phyloP scores from a whole-genome alignment of 2,888 invertebrate species.

The Ferdinandea cuprea region DNA sequence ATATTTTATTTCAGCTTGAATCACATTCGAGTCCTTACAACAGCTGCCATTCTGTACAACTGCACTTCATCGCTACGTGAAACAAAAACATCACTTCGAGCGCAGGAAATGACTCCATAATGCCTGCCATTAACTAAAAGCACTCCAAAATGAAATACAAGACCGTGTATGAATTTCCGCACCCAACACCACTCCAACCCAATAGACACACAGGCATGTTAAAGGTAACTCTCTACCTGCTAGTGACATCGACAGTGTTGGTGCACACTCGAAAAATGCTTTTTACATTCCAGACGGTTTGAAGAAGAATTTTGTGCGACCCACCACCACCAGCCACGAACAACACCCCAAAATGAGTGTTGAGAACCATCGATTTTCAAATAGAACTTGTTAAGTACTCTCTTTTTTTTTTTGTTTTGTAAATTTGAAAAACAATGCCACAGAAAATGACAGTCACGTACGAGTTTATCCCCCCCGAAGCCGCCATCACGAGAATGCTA shows the following conservation, averaged over 20 bases:
- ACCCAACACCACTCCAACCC: no score
- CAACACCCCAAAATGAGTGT: neutral
- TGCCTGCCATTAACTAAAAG: constrained; percentile 67
- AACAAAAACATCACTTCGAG: constrained; percentile 37
- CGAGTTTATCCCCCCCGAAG: neutral
- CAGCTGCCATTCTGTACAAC: constrained; percentile 15
- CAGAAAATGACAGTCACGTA: constrained; percentile 50
- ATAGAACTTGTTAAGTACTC: constrained; percentile 19
- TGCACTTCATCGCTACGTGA: constrained; percentile 6
- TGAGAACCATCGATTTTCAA: constrained; percentile 36
- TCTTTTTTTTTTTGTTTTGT: neutral
- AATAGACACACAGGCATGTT: no score
- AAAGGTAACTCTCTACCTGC: constrained; percentile 18
- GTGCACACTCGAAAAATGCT: constrained; percentile 47
- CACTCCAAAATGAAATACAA: constrained; percentile 56
- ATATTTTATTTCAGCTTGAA: constrained; percentile 13
- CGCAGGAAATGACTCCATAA: constrained; percentile 67
- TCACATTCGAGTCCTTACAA: neutral
- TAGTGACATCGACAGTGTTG: constrained; percentile 47
- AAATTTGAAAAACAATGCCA: constrained; percentile 20
- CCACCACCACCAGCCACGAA: neutral
- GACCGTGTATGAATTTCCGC: constrained; percentile 16
- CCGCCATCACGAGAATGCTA: neutral
- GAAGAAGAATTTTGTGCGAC: constrained; percentile 38
- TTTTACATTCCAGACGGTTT: constrained; percentile 51